Evolutionary conservation across 2,797 vertebrate genomes (phyloP), one percentile per base, ranked within the genome.

Genomic region (Syngnathus rostellatus): DNA sequence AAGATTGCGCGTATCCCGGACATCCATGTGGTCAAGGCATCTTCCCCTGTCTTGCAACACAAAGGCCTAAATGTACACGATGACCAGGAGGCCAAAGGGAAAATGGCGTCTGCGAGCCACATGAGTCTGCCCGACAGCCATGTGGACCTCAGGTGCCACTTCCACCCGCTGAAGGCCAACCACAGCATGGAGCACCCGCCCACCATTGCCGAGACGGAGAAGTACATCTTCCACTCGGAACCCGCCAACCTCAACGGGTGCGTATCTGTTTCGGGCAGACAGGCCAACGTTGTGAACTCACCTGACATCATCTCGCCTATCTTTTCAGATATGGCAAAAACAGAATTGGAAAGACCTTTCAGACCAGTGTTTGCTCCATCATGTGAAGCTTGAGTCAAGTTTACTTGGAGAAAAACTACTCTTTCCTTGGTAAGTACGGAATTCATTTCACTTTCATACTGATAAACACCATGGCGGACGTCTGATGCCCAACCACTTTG

Each of bases 311-410:
- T 45, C 43, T 73, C 10, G 67, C 2, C 37, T 78, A 53, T 54
- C 0, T 48, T 64, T 77, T 45, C 77, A 92, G 91, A 65, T 89
- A 77, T 0, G 72, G 70, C 41, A 89, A 90, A 64, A 94, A 62
- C 83, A 81, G 78, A 0, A 90, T 79, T 40, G 90, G 87, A 38
- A 91, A 92, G 73, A 74, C 85, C 2, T 80, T 94, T 66, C 95
- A 94, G 86, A 97, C 96, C 0, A 93, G 94, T 39, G 94, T 98
- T 59, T 99, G 96, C 74, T 89, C 94, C 14, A 72, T 99, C 64
- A 99, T 99, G 97, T 99, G 92, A 98, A 80, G 59, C 38, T 53
- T 43, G 61, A 19, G 1, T 38, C 31, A 64, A n/a, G 66, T 73
- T 71, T 31, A 51, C 39, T 43, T 72, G 70, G 63, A 57, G 58